Conservation (phyloP, 2,113 vertebrate species). For the Rana temporaria region DNA sequence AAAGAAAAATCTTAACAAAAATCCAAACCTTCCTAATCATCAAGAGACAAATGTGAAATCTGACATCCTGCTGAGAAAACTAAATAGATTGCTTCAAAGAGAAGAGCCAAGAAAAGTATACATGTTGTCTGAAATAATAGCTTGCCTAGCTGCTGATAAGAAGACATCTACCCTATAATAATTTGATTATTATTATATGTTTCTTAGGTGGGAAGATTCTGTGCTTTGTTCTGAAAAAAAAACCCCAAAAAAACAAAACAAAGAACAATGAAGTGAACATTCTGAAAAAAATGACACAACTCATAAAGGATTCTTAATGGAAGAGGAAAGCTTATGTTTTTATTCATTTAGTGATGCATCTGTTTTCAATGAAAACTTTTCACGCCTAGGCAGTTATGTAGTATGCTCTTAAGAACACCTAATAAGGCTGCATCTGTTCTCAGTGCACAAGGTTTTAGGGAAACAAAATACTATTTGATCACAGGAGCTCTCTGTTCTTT, state of each 20-base stretch:
- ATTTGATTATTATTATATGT: conserved; percentile 13
- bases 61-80: conserved; percentile 30
- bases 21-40: conserved; percentile 36
- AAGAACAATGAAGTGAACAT: background rate
- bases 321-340: conserved; percentile 4
- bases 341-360: conserved; percentile 13
- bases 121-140: conserved; percentile 1
- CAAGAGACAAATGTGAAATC: conserved; percentile 33
- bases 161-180: conserved; percentile 3
- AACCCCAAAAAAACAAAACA: background rate
- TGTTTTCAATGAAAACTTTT: conserved; percentile 31
- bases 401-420: conserved; percentile 21
- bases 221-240: background rate
- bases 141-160: background rate
- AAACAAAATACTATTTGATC: background rate
- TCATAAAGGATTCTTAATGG: background rate
- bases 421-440: conserved; percentile 8
- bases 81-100: conserved; percentile 22
- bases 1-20: conserved; percentile 13
- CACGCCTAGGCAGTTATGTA: conserved; percentile 20
- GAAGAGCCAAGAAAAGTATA: conserved; percentile 6
- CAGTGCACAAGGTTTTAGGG: background rate
- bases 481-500: background rate
- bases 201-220: background rate
- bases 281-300: background rate